These are phyloP conservation scores for Drosophila histrio DNA, from an alignment of 2,888 invertebrate genomes.

Conservation along the genomic window DNA sequence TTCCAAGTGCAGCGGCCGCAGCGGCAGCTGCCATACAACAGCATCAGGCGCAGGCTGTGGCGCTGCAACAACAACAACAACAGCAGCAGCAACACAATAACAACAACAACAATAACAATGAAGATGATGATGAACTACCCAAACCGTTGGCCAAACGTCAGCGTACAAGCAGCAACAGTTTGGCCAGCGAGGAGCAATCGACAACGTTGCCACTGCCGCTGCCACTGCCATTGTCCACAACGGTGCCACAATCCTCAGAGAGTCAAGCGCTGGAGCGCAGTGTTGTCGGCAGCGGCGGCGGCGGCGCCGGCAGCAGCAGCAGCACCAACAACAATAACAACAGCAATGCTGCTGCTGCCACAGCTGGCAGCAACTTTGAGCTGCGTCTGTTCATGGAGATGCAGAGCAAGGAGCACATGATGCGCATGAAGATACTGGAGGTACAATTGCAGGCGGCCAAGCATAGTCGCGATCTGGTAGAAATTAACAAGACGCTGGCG, in stretches of 20 bases:
- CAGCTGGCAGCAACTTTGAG: constrained; percentile 65
- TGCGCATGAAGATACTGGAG: constrained; percentile 84
- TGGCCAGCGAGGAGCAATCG: constrained; percentile 61
- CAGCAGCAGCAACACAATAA: constrained; percentile 63
- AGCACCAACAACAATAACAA: background rate
- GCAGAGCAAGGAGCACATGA: constrained; percentile 84
- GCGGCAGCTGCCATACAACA: constrained; percentile 81
- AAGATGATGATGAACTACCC: constrained; percentile 68
- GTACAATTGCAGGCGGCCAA: constrained; percentile 84
- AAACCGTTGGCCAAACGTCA: constrained; percentile 73
- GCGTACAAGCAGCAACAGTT: constrained; percentile 73
- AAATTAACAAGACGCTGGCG: constrained; percentile 87
- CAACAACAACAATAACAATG: constrained; percentile 62
- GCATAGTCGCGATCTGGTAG: constrained; percentile 86
- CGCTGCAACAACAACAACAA: constrained; percentile 69
- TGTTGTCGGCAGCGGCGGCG: constrained; percentile 7
- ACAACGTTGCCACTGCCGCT: constrained; percentile 27
- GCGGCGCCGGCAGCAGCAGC: constrained; percentile 22
- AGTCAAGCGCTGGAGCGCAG: constrained; percentile 66
- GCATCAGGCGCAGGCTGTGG: constrained; percentile 66
- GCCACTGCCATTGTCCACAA: constrained; percentile 26
- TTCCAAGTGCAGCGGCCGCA: constrained; percentile 81
- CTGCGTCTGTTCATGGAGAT: constrained; percentile 83
- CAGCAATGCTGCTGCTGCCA: constrained; percentile 9
- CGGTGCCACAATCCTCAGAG: constrained; percentile 29